Base-by-base conservation (phyloP, 2,888 invertebrate genomes). In the Colletes collaris region DNA sequence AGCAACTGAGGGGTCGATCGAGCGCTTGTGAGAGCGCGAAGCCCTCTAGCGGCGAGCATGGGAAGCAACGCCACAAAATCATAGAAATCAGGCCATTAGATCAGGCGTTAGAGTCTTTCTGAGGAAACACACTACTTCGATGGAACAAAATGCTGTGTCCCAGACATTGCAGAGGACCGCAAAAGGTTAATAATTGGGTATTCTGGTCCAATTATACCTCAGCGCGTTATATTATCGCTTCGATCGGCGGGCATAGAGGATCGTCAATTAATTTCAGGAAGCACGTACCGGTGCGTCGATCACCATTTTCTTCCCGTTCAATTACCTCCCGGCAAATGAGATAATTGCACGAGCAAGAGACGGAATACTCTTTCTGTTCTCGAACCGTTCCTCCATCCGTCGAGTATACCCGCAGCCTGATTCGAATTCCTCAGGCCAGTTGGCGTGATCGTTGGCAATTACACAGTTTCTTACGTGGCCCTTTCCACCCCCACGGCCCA, bases 391-490 rank as follows among this genome's bases (percentile, higher is more conserved):
- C 58, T 37, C 37, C 1, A 10, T 16, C 4, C n/a, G 52, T 49
- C 55, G 74, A 75, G 71, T 85, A 72, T 71, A 83, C 81, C 71
- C 71, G 77, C 66, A 60, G 70, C 16, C 63, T 76, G 79, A 84
- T 84, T 86, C 83, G 86, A 80, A 84, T 78, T 81, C 78, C 60
- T 86, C 81, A 64, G 84, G 73, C 78, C 78, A 82, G 80, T 81
- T 92, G 84, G 91, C 92, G 91, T 92, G 91, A 89, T 89, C 85
- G 79, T 79, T 72, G 86, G 83, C 90, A 89, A 89, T 92, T 91
- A 86, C 81, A 78, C 75, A 73, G 85, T 84, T 86, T 85, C 89
- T 87, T 88, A 86, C 79, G 83, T 83, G 78, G 70, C 83, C 81
- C 73, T 79, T 66, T 63, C 85, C 72, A 77, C 80, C 84, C 83